A percentile compares a stretch with the other conserved stretches of the same genome.
Conservation (phyloP, 2,888 invertebrate genomes). For the Elmis aenea region DNA sequence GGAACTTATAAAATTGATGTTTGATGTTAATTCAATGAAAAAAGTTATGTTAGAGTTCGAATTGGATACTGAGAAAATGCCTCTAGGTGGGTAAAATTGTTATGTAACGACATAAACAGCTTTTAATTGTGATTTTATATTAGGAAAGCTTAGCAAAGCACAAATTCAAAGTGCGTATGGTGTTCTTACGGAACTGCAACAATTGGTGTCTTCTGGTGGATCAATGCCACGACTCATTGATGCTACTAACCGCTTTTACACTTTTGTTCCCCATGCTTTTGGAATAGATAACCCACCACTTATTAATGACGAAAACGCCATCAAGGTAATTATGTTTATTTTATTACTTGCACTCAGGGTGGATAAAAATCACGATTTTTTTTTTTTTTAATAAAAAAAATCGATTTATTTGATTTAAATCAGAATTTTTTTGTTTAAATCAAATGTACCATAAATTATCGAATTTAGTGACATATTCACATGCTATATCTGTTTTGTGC, state of each 20-base stretch:
- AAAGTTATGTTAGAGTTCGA: constrained; percentile 91
- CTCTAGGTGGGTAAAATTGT: constrained; percentile 55
- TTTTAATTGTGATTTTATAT: constrained; percentile 2
- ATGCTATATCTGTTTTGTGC: no score
- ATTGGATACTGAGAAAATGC: constrained; percentile 97
- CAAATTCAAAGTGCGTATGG: constrained; percentile 83
- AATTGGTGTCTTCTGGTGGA: constrained; percentile 51
- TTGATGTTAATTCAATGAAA: constrained; percentile 90
- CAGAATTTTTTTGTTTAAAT: no score
- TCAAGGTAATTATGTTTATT: no score
- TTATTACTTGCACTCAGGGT: no score
- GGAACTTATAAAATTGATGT: constrained; percentile 77
- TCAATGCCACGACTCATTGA: constrained; percentile 62
- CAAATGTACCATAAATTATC: no score
- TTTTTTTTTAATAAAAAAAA: no score
- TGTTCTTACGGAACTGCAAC: constrained; percentile 69
- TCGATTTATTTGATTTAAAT: no score
- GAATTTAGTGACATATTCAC: no score
- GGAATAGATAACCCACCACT: constrained; percentile 79
- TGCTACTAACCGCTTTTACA: constrained; percentile 90
- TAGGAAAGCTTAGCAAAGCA: constrained; percentile 80
- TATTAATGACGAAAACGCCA: constrained; percentile 68
- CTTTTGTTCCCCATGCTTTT: constrained; percentile 92
- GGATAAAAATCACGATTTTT: no score
- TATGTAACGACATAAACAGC: no score